phyloP scores from a whole-genome alignment of 1,140 invertebrate genomes.

The Drosophila lini region DNA sequence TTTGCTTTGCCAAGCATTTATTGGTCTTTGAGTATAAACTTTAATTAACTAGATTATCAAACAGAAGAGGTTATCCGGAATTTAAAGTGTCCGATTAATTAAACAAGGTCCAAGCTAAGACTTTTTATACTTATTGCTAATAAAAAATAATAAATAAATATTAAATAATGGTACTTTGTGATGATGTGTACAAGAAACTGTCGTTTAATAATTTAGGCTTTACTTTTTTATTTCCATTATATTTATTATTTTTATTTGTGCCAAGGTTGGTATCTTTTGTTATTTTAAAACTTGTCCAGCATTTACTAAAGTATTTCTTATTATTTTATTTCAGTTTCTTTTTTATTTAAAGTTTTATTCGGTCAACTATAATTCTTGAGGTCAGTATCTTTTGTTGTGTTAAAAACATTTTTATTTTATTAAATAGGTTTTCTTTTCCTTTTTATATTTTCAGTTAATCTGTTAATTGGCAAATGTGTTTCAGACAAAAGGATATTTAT shows the following conservation, averaged over 20 bases:
- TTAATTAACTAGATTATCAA: constrained; percentile 1
- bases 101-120: constrained; percentile 58
- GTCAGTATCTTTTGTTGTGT: constrained; percentile 15
- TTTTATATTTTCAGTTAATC: constrained; percentile 33
- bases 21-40: constrained; percentile 19
- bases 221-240: neutral
- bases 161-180: constrained; percentile 1
- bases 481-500: constrained; percentile 17
- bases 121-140: constrained; percentile 74
- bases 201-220: neutral
- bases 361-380: neutral
- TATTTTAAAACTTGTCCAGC: neutral
- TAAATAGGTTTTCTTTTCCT: constrained; percentile 2
- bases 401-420: constrained; percentile 12
- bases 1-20: constrained; percentile 29
- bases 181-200: neutral
- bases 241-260: neutral
- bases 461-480: constrained; percentile 22
- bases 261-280: neutral
- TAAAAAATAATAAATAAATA: constrained; percentile 36
- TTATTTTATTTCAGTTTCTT: neutral
- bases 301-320: neutral
- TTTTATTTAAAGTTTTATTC: constrained; percentile 6
- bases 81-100: constrained; percentile 2
- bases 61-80: neutral